These are phyloP conservation scores for Zaprionus ghesquierei DNA, from an alignment of 1,140 invertebrate species.

Conservation along the genomic window DNA sequence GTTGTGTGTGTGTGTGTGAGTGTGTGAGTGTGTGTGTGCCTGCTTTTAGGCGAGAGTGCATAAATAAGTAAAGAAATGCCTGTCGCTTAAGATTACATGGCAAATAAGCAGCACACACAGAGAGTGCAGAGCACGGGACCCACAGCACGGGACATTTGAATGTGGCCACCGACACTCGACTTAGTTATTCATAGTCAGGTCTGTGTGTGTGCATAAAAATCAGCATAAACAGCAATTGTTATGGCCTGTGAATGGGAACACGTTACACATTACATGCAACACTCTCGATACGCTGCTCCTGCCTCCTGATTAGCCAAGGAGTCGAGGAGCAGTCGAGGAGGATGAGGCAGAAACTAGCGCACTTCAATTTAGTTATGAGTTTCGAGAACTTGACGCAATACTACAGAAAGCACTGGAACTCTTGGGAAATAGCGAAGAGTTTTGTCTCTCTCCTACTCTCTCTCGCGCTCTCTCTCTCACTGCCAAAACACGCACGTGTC, in stretches of 20 bases:
- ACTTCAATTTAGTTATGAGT: conserved; percentile 61
- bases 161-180: conserved; percentile 60
- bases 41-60: conserved; percentile 60
- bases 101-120: conserved; percentile 55
- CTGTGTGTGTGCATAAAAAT: conserved; percentile 71
- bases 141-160: conserved; percentile 68
- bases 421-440: conserved; percentile 6
- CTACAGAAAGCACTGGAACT: neutral
- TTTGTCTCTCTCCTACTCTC: neutral
- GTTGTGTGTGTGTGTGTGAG: conserved; percentile 48
- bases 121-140: too few species aligned
- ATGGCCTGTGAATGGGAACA: conserved; percentile 70
- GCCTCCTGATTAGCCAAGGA: neutral
- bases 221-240: conserved; percentile 80
- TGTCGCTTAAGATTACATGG: conserved; percentile 80
- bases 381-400: conserved; percentile 25
- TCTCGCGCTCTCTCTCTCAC: neutral
- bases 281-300: neutral
- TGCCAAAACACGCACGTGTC: conserved; percentile 68
- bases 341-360: conserved; percentile 1
- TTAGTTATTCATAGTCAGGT: conserved; percentile 79
- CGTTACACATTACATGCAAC: conserved; percentile 16
- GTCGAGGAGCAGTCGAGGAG: conserved; percentile 52
- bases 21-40: conserved; percentile 15
- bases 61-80: conserved; percentile 81